Evolutionary conservation across 2,113 vertebrate species (phyloP).

Genomic region (Lonchura striata): DNA sequence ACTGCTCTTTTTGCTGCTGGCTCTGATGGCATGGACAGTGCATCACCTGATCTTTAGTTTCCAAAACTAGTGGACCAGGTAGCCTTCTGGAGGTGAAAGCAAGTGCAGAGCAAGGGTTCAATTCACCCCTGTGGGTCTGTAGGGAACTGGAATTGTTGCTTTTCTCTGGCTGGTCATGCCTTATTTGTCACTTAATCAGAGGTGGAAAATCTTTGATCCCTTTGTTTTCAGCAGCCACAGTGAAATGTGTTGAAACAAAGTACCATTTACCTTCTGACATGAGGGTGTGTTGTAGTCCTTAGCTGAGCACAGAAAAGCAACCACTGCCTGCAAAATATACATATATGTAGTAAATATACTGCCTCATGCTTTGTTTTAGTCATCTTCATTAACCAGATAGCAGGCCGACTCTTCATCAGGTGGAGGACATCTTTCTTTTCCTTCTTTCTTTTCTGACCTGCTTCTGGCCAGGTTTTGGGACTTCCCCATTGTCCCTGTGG

Average conservation of each 20-base stretch:
- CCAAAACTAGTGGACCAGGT: neutral
- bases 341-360: too few species aligned
- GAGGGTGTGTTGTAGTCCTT: neutral
- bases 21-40: neutral
- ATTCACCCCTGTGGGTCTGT: neutral
- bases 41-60: neutral
- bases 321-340: neutral
- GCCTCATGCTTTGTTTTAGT: neutral
- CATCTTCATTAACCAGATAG: rapidly evolving
- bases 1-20: neutral
- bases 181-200: neutral
- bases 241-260: neutral
- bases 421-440: neutral
- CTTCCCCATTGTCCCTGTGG: rapidly evolving
- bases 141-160: neutral
- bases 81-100: neutral
- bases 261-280: rapidly evolving
- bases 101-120: neutral
- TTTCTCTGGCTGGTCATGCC: neutral
- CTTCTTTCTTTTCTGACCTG: neutral
- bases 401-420: neutral
- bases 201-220: neutral
- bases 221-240: neutral
- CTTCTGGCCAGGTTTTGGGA: neutral
- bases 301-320: neutral